phyloP scores from a whole-genome alignment of 2,888 invertebrate species.

The Pandemis heparana region DNA sequence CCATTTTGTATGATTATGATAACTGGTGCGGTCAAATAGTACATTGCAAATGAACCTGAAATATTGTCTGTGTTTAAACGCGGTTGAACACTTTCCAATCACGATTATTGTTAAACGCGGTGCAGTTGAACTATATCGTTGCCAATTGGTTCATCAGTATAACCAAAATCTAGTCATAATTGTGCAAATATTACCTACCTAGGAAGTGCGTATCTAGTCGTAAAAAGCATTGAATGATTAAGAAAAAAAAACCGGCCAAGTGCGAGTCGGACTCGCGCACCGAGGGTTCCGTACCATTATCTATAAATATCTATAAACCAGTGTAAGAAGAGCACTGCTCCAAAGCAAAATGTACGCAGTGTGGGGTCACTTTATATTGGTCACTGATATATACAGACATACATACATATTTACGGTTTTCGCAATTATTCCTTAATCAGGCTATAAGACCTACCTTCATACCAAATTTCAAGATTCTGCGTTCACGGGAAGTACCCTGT shows the following conservation, averaged over 20 bases:
- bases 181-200: not conserved
- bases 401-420: too few relatives aligned
- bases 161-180: not conserved
- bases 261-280: too few relatives aligned
- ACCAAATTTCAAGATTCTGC: too few relatives aligned
- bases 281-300: too few relatives aligned
- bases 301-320: too few relatives aligned
- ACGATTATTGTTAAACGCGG: constrained; percentile 35
- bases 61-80: constrained; percentile 9
- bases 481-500: too few relatives aligned
- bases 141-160: constrained; percentile 30
- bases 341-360: too few relatives aligned
- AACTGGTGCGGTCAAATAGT: constrained; percentile 8
- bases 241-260: not conserved
- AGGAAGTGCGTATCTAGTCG: not conserved
- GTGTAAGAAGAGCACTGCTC: too few relatives aligned
- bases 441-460: too few relatives aligned
- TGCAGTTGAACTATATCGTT: constrained; percentile 31
- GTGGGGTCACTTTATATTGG: too few relatives aligned
- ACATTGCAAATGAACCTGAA: constrained; percentile 15
- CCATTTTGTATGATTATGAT: not conserved
- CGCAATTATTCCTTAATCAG: too few relatives aligned
- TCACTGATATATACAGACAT: too few relatives aligned
- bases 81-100: constrained; percentile 33
- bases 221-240: not conserved